Conservation (phyloP, 2,888 invertebrate genomes). For the Linnaemya vulpina region DNA sequence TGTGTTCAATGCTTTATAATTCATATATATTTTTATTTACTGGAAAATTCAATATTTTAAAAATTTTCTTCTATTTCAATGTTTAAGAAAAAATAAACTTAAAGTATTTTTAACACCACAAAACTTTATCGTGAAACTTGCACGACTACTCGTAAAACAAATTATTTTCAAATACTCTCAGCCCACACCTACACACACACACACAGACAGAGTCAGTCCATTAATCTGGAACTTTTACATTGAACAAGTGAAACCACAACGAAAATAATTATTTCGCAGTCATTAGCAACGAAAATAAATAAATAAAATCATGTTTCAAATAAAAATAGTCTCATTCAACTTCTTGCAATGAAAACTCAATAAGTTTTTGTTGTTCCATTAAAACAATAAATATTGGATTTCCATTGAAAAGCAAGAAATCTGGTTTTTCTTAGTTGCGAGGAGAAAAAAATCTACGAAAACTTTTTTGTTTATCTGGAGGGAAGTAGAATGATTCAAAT, state of each 20-base stretch:
- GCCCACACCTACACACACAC: constrained; percentile 1
- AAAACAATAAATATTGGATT: constrained; percentile 63
- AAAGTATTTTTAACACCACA: constrained; percentile 15
- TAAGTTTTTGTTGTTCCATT: constrained; percentile 38
- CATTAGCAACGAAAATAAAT: constrained; percentile 32
- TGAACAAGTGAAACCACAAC: constrained; percentile 14
- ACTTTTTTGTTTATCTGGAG: constrained; percentile 46
- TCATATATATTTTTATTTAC: not conserved
- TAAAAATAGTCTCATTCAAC: not conserved
- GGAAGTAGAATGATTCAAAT: not conserved
- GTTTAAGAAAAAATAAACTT: not conserved
- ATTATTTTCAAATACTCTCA: constrained; percentile 6
- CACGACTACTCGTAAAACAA: constrained; percentile 2
- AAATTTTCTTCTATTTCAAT: not conserved
- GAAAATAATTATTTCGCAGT: constrained; percentile 32
- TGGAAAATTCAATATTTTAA: constrained; percentile 8
- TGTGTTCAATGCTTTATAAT: too few species aligned
- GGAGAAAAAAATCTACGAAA: constrained; percentile 25
- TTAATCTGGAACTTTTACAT: constrained; percentile 22
- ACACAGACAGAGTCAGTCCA: not conserved
- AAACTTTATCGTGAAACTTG: not conserved
- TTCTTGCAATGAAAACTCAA: constrained; percentile 24
- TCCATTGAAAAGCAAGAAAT: constrained; percentile 45
- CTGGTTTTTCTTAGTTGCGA: not conserved
- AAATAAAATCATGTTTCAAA: not conserved